Evolutionary conservation across 1,140 invertebrate genomes (phyloP), one percentile per base, ranked within the genome.

Genomic region (Cydia fagiglandana): DNA sequence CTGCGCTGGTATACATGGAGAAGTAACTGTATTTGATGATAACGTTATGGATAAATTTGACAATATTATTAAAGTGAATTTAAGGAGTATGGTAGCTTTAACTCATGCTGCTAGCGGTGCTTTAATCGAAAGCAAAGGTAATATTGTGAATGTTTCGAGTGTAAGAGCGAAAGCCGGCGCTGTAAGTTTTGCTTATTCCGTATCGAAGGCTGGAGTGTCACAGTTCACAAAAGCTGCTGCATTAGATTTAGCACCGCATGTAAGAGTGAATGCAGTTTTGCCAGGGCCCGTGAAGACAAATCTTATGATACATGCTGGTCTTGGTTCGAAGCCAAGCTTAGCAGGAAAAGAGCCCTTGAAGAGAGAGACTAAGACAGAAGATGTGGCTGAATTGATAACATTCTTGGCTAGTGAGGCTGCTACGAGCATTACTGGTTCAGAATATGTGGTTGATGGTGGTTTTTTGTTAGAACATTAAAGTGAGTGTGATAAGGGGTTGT

Each of bases 131-230:
- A 94, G 94, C 0, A 95, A 96, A 90, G 96, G 96, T 20, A 96
- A 95, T 78, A 95, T 97, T 79, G 95, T 98, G 1, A 97, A 97
- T 88, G 94, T 97, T 2, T 97, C 96, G 1, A 97, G 96, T 86
- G 94, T 97, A 3, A 96, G 96, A 13, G 83, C 76, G 0, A 88
- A 95, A 88, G 93, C 96, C 1, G 94, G 95, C 77, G 90, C 95
- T 28, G 88, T 90, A 68, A 90, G 94, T 77, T 90, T 95, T 70
- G 93, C 96, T 0, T 98, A 98, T 82, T 95, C 95, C 81, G 96
- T 97, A 93, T 96, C 96, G 6, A 98, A 98, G 93, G 93, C 96
- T 66, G 96, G 96, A 24, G 76, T 98, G 6, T 96, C 98, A 88
- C 96, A 97, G 86, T 94, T 98, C 47, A 97, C 97, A 2, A 93